Evolutionary conservation across 2,888 invertebrate species (phyloP), one percentile per base, ranked within the genome.

Genomic region (Serripes groenlandicus): DNA sequence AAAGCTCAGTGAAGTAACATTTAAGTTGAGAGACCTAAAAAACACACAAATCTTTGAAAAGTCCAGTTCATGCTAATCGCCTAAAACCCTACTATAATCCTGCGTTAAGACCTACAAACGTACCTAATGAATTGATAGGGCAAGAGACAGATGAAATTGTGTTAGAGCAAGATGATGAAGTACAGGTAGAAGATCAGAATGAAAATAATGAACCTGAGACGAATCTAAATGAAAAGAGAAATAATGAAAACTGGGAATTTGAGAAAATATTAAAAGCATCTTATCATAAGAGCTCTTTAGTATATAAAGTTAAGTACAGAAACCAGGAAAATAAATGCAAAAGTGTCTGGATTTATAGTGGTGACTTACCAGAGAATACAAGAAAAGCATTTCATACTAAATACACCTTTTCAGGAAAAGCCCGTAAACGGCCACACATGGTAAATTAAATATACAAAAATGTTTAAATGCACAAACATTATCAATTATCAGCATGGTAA

Each of bases 11-110:
- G n/a, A n/a, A n/a, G n/a, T n/a, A n/a, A n/a, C n/a, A n/a, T n/a
- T 5, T 66, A 58, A 58, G 69, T n/a, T 4, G 54, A 3, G 54
- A 52, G 18, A 69, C 23, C 66, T n/a, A 66, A 15, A 52, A 68
- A 30, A 75, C 72, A 21, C 68, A 77, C 37, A 68, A 76, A 28
- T 69, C 64, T 52, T 49, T n/a, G n/a, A n/a, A n/a, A n/a, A n/a
- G n/a, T n/a, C n/a, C 74, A 28, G 69, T 74, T 9, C 78, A 85
- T 78, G 37, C 85, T 18, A 78, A 82, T 52, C 26, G 35, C n/a
- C n/a, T n/a, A n/a, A n/a, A n/a, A n/a, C 80, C 80, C 35, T 83
- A 83, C 56, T 71, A 69, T 52, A 74, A 75, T 71, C 80, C 80
- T 5, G 32, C 54, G 21, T 26, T 62, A 28, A 75, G 76, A 74